Evolutionary conservation across 2,797 vertebrate genomes (phyloP), one percentile per base, ranked within the genome.

Genomic region (Sebastes variabilis): DNA sequence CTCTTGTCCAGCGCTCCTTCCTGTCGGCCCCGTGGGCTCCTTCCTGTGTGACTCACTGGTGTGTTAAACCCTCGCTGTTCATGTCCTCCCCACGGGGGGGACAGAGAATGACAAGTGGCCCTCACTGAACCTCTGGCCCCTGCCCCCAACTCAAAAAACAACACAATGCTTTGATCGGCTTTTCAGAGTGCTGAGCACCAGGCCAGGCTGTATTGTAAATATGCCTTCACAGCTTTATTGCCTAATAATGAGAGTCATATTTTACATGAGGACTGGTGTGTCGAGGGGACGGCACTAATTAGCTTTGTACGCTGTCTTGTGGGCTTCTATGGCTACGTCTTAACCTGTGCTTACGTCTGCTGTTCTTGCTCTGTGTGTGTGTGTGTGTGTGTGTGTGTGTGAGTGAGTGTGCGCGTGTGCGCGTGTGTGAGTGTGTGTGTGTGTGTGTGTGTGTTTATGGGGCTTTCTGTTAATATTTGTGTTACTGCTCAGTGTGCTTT

Each of bases 211-310:
- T 74, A 58, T 85, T 87, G 87, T 93, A 91, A 93, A 93, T 87
- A 84, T 87, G 89, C 85, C 84, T 60, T 85, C 88, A 75, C 86
- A 87, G 90, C 90, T 88, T 92, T 90, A 92, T 88, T 80, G 82
- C 75, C 83, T 69, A 69, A 78, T 94, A 89, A 93, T 92, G 90
- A 93, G 91, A 82, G 80, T 85, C 87, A 84, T 93, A 91, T 93
- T 93, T 93, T 92, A 94, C 88, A 85, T 14, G 49, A 75, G 62
- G 86, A 78, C 88, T 68, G 66, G 64, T 72, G 87, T 85, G 88
- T 91, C 56, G 25, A 77, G 88, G 81, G 83, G 78, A 75, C 72
- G 75, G 71, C 69, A 34, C 86, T 93, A 92, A 93, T 92, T 87
- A 93, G 88, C 88, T 87, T 86, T 79, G 85, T 75, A 54, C 82